phyloP scores from a whole-genome alignment of 35 echinoderm and acorn worm genomes.

The Diadema setosum region DNA sequence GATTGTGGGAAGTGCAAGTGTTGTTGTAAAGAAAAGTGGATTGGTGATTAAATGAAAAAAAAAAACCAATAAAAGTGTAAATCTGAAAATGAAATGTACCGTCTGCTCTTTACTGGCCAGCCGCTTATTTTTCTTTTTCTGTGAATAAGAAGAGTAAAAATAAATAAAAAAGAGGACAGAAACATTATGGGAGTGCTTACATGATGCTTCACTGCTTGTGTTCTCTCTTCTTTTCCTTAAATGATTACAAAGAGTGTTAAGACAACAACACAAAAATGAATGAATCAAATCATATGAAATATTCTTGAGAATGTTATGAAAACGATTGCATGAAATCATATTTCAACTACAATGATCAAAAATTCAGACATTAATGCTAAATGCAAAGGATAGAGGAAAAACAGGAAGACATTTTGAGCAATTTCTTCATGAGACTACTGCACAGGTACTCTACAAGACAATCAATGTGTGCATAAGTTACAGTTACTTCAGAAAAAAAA shows the following conservation, averaged over 20 bases:
- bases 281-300: background rate
- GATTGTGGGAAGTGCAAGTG: background rate
- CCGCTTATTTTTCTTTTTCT: conserved; percentile 82
- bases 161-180: background rate
- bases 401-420: background rate
- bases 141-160: conserved; percentile 36
- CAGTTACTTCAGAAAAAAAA: too few species aligned
- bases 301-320: background rate
- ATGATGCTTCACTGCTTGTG: too few species aligned
- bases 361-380: background rate
- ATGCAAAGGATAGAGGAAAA: background rate
- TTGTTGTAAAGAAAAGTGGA: background rate
- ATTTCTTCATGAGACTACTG: background rate
- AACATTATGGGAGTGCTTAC: conserved; percentile 13
- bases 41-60: conserved; percentile 2
- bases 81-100: conserved; percentile 52
- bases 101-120: conserved; percentile 53
- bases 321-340: background rate
- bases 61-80: background rate
- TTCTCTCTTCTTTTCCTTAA: background rate
- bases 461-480: too few species aligned
- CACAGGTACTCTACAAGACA: too few species aligned
- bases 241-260: background rate
- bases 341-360: background rate
- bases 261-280: background rate